phyloP scores from a whole-genome alignment of 2,113 vertebrate genomes.

The Tichodroma muraria region DNA sequence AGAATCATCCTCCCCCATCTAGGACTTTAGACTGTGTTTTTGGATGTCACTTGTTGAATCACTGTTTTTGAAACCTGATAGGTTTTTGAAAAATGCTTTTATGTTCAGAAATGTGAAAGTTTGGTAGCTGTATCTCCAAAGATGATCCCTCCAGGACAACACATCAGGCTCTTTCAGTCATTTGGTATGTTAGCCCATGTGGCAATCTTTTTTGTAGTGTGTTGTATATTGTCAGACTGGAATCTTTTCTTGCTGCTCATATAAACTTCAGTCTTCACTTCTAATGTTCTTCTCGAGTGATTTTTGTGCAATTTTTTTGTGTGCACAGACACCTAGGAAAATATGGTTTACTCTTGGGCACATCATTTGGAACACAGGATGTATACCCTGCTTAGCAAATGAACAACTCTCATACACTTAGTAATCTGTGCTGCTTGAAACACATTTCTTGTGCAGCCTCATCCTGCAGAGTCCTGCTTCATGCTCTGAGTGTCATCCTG shows the following conservation, averaged over 20 bases:
- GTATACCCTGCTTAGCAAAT: not conserved
- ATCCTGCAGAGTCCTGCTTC: not conserved
- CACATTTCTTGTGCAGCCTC: not conserved
- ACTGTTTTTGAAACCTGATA: not conserved
- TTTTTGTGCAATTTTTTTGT: not conserved
- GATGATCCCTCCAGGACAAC: not conserved
- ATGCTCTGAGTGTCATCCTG: not conserved
- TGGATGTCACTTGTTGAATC: not conserved
- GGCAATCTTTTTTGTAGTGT: not conserved
- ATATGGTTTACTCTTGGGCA: not conserved
- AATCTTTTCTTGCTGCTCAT: not conserved
- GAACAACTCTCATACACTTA: not conserved
- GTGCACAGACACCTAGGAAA: not conserved
- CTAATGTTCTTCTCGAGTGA: not conserved
- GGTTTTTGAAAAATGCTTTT: not conserved
- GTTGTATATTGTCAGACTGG: not conserved
- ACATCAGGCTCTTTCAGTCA: accelerated
- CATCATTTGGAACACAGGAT: not conserved
- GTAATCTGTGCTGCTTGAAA: not conserved
- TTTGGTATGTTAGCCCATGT: not conserved
- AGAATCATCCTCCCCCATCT: not conserved
- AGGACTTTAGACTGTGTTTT: not conserved
- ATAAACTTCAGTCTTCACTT: not conserved
- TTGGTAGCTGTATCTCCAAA: not conserved
- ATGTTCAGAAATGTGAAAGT: not conserved